phyloP scores from a whole-genome alignment of 2,797 vertebrate species.

The Liparis tanakae region DNA sequence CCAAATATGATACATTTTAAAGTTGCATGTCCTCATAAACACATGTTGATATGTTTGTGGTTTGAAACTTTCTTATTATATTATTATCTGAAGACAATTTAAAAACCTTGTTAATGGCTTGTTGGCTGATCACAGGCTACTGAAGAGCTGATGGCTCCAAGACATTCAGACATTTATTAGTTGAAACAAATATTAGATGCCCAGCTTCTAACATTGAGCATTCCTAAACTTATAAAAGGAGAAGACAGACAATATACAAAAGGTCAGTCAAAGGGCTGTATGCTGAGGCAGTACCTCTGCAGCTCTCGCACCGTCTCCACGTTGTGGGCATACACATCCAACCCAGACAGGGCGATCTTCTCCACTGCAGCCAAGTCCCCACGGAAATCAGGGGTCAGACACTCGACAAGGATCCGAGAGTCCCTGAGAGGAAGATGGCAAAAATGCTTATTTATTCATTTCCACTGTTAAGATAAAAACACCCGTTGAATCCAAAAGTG shows the following conservation, averaged over 20 bases:
- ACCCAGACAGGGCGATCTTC: constrained; percentile 89
- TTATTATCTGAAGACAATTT: not conserved
- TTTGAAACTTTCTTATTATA: not conserved
- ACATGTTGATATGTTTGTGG: too few species aligned
- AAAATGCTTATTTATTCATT: not conserved
- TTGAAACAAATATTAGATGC: not conserved
- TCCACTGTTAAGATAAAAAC: not conserved
- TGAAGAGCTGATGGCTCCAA: not conserved
- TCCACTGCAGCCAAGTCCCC: constrained; percentile 91
- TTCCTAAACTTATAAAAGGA: not conserved
- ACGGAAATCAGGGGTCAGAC: constrained; percentile 95
- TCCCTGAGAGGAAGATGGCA: constrained; percentile 77
- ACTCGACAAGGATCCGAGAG: constrained; percentile 91
- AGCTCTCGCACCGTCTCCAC: constrained; percentile 95
- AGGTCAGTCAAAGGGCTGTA: not conserved
- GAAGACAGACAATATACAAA: not conserved
- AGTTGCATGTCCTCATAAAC: not conserved
- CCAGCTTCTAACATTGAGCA: not conserved
- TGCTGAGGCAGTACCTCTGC: constrained; percentile 84
- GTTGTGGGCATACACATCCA: constrained; percentile 97
- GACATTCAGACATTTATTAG: not conserved
- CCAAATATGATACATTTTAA: not conserved
- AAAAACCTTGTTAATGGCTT: not conserved
- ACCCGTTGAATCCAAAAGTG: not conserved
- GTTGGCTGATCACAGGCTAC: not conserved